Evolutionary conservation across 2,113 vertebrate species (phyloP).

Genomic region (Crotalus viridis): DNA sequence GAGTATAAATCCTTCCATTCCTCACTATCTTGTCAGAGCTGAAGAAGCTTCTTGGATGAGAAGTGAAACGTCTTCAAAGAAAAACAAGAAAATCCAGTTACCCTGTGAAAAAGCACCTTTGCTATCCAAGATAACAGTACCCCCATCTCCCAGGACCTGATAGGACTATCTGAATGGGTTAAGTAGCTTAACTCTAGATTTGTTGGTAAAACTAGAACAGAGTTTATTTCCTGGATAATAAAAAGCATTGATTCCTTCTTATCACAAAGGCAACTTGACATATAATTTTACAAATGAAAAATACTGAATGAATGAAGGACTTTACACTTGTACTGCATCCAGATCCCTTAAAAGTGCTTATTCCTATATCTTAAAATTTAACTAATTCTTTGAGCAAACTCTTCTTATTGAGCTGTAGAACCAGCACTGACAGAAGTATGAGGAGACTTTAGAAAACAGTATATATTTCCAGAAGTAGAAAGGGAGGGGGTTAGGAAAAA

Average conservation of each 20-base stretch:
- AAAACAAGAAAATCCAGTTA: too few relatives aligned
- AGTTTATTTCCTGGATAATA: slow-evolving; percentile 25
- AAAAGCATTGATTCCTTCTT: slow-evolving; percentile 2
- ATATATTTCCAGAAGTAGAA: not conserved
- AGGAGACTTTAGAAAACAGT: not conserved
- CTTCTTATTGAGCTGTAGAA: not conserved
- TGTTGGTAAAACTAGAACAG: slow-evolving; percentile 42
- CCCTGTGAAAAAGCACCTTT: too few relatives aligned
- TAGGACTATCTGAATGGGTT: slow-evolving; percentile 55
- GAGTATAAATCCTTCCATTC: too few relatives aligned
- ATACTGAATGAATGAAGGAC: not conserved
- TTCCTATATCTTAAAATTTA: not conserved
- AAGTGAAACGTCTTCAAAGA: too few relatives aligned
- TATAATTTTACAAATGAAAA: not conserved
- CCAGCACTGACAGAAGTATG: not conserved
- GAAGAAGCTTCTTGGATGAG: too few relatives aligned
- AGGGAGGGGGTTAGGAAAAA: not conserved
- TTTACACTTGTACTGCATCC: not conserved
- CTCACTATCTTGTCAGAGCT: too few relatives aligned
- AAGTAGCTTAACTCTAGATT: slow-evolving; percentile 54
- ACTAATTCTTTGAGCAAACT: not conserved
- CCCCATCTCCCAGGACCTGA: slow-evolving; percentile 43
- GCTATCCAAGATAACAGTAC: not conserved
- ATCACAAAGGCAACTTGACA: not conserved
- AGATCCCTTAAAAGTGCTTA: not conserved